Base-by-base conservation (phyloP, 2,888 invertebrate genomes). In the Chrysodeixis includens region DNA sequence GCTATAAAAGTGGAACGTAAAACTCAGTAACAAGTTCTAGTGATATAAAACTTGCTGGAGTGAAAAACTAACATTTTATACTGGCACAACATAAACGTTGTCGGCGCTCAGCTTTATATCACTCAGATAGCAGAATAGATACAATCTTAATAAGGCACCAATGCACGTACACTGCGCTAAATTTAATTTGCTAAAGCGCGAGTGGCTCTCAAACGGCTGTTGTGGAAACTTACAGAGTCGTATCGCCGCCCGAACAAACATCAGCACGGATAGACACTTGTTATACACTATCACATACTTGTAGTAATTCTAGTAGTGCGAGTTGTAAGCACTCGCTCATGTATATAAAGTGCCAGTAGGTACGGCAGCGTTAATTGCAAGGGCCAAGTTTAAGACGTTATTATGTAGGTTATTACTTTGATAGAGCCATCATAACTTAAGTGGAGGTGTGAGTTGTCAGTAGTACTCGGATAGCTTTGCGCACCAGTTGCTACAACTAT, bases 161-260 rank as follows among this genome's bases (percentile, higher is more conserved):
- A 83, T 83, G 82, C 85, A 83, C 80, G 82, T 77, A 79, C 71
- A 69, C 66, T 65, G 61, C 77, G 81, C 79, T 85, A 84, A 88
- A 91, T 87, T 87, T 83, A 90, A 91, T 90, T 90, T 86, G 69
- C 81, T 82, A 81, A 78, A 79, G 77, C 73, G 75, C 79, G 83
- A 87, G 83, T 81, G 80, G 79, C 82, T 82, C 82, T 87, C 83
- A 75, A 83, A 81, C 69, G 63, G 40, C 53, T 60, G 57, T 66
- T 56, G 67, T 67, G 62, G 62, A 66, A 79, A 72, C 66, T 81
- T 65, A 68, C 54, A 62, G 57, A 71, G 60, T 73, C 65, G 59
- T 80, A 66, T 67, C 66, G 67, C 55, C 55, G 56, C 58, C 55
- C 55, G 40, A 46, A 66, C 49, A 71, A 73, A 80, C 51, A 56